Conservation (phyloP, 2,113 vertebrate genomes). For the Hyperopisus bebe region DNA sequence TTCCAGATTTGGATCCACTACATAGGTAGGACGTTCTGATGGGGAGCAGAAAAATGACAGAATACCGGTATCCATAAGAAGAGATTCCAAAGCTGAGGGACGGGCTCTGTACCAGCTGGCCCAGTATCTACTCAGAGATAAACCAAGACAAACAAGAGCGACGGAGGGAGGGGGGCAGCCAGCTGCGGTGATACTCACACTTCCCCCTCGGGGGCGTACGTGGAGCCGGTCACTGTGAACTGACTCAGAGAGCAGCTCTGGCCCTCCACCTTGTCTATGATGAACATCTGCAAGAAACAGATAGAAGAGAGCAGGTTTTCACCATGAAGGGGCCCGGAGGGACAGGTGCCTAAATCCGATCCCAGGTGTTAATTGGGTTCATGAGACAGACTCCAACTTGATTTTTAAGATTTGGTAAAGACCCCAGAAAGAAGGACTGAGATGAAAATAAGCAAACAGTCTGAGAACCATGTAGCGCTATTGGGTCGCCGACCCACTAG, state of each 20-base stretch:
- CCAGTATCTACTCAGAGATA: not conserved
- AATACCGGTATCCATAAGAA: not conserved
- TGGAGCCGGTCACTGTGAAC: constrained; percentile 89
- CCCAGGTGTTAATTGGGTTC: not conserved
- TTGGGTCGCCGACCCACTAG: not conserved
- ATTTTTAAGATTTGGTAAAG: not conserved
- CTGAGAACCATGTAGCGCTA: not conserved
- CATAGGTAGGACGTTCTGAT: not conserved
- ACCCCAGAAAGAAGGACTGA: not conserved
- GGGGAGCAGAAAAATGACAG: not conserved
- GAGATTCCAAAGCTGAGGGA: not conserved
- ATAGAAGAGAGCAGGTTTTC: not conserved
- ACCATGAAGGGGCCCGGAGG: not conserved
- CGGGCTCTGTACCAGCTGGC: not conserved
- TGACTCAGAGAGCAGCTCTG: constrained; percentile 83
- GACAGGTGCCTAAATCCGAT: not conserved
- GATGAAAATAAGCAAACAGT: not conserved
- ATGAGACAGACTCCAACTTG: not conserved
- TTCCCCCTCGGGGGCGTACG: constrained; percentile 89
- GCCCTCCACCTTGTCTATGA: constrained; percentile 75
- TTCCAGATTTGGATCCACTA: not conserved
- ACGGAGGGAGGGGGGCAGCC: not conserved
- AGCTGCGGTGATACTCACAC: constrained; percentile 71
- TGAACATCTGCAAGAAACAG: constrained; percentile 77
- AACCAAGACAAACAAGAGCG: not conserved